Base-by-base conservation (phyloP, 2,888 invertebrate genomes). In the Drosophila meridiana region DNA sequence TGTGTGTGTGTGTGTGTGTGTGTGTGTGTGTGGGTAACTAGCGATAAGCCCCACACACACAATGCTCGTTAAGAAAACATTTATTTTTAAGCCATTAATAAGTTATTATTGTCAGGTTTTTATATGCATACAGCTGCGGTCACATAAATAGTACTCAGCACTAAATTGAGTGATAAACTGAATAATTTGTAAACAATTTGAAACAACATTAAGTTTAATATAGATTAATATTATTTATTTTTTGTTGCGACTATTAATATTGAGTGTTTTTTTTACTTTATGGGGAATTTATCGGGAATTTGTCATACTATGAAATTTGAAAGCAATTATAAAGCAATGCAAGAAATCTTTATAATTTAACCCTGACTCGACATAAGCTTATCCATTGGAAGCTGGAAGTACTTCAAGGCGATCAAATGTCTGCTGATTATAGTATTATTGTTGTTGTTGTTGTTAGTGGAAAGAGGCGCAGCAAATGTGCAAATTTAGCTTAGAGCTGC, bases 381-480 rank as follows among this genome's bases (percentile, higher is more conserved):
- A 62, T 20, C 38, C 42, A 63, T 30, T 62, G 48, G 62, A 73
- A 73, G 38, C 55, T 34, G 57, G 56, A 68, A 68, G 36, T 52
- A 34, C 43, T 36, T 36, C 60, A 66, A 71, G 43, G 26, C 48
- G 71, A 76, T 76, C 63, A 72, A 58, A 61, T 70, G 43, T 40
- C 64, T 34, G 36, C 13, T 26, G 32, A 57, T 56, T 11, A 47
- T 63, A 5, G 4, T 47, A 13, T 45, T 45, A 20, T 28, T 65
- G 34, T 26, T 57, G 45, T 32, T 57, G 45, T 34, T 14, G 11
- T 3, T n/a, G 30, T 6, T n/a, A 11, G 13, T 8, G 48, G 26
- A 34, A 32, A 38, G 45, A 4, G 48, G 64, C 47, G 50, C 50
- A 67, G 48, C 50, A 71, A 78, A 79, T 73, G 67, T 79, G 80